Evolutionary conservation across 2,888 invertebrate species (phyloP).

Genomic region (Celastrina argiolus): DNA sequence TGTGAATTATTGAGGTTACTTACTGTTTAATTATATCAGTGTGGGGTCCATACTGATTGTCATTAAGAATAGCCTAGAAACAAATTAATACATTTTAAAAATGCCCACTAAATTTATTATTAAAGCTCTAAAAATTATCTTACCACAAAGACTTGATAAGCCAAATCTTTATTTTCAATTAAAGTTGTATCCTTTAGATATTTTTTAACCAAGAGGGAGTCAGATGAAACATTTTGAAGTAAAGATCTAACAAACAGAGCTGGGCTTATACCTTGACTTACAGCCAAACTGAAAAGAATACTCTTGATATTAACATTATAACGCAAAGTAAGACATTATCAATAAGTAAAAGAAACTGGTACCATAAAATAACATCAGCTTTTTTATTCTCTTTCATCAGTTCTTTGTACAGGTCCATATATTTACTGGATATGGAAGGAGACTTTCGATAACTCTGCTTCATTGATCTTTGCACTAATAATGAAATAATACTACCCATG

Average conservation of each 20-base stretch:
- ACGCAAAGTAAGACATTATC: neutral
- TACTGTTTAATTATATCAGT: constrained; percentile 88
- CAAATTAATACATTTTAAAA: constrained; percentile 30
- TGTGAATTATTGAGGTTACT: constrained; percentile 42
- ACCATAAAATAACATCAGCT: constrained; percentile 80
- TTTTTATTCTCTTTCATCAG: constrained; percentile 66
- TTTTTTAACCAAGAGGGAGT: constrained; percentile 67
- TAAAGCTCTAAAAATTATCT: constrained; percentile 34
- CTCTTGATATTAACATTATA: neutral
- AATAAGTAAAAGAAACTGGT: constrained; percentile 34
- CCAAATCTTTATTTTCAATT: constrained; percentile 83
- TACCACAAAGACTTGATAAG: constrained; percentile 87
- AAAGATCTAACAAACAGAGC: constrained; percentile 66
- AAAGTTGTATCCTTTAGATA: constrained; percentile 84
- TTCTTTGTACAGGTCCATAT: constrained; percentile 75
- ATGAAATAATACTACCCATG: constrained; percentile 83
- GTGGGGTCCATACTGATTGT: constrained; percentile 90
- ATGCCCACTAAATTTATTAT: neutral
- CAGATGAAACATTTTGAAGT: constrained; percentile 65
- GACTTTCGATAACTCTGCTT: constrained; percentile 80
- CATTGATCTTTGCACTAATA: constrained; percentile 81
- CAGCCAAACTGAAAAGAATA: constrained; percentile 52
- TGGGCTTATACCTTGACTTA: constrained; percentile 64
- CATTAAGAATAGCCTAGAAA: constrained; percentile 86
- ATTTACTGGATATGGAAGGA: constrained; percentile 74